Base-by-base conservation (phyloP, 2,113 vertebrate species). In the Cathartes aura region DNA sequence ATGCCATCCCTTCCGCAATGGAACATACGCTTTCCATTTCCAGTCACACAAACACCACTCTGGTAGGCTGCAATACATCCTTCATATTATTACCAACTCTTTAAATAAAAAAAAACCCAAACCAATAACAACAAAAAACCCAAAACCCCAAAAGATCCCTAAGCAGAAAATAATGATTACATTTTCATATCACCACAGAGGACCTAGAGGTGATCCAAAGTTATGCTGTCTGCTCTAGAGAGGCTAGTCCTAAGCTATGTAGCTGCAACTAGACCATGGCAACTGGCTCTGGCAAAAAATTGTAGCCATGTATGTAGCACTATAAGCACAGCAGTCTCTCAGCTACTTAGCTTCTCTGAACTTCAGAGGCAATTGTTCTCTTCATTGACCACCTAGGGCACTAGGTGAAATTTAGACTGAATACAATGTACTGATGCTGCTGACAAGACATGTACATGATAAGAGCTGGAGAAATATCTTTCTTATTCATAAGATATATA, bases 401-500 rank as follows among this genome's bases (percentile, higher is more conserved):
- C 1, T 11, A 45, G 36, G 50, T 40, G 59, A 81, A 58, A 81
- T 32, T 58, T 38, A 56, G 47, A 48, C 38, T 12, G 27, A 62
- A 19, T 24, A 5, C 48, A 21, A 26, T 2, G 19, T 8, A 21
- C 45, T 52, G 34, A 53, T 52, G 64, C 20, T 75, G 68, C 64
- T 89, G 55, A 83, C 78, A 82, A 74, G n/a, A 52, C 0, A 0
- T 2, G 7, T 5, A 8, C 12, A 1, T 29, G 26, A 3, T 21
- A 71, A 76, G 34, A 78, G 30, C 53, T n/a, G 27, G 14, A 83
- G 26, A 90, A 90, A 81, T 1, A 27, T 20, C n/a, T 71, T 64
- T 53, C 19, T 63, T 71, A 34, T 20, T 47, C 47, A 27, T 67
- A 82, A 93, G 15, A 78, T 47, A 55, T 0, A 45, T 0, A 18